Conservation (phyloP, 2,888 invertebrate species). For the Watsonalla cultraria region DNA sequence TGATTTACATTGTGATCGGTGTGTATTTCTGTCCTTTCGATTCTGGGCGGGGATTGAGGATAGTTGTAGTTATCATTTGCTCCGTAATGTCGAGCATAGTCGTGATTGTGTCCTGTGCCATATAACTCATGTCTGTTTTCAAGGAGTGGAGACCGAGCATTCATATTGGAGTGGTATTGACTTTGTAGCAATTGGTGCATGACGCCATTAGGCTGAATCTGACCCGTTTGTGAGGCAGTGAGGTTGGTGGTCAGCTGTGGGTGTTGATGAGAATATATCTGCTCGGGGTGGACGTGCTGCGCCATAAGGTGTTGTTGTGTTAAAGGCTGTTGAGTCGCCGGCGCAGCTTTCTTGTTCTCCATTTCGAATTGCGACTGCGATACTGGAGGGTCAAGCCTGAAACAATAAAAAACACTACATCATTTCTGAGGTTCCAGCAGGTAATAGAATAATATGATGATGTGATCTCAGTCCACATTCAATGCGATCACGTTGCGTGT, state of each 20-base stretch:
- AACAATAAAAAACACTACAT: constrained; percentile 41
- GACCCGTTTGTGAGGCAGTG: constrained; percentile 57
- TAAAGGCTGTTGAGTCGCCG: constrained; percentile 78
- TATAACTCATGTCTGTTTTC: constrained; percentile 79
- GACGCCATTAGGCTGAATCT: constrained; percentile 74
- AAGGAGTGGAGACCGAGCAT: constrained; percentile 70
- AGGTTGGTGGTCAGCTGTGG: constrained; percentile 60
- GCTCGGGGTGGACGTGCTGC: constrained; percentile 71
- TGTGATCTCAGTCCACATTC: constrained; percentile 8
- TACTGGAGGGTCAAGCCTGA: constrained; percentile 86
- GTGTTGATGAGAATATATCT: constrained; percentile 70
- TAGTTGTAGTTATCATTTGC: constrained; percentile 77
- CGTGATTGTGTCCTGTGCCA: constrained; percentile 74
- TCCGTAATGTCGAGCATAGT: constrained; percentile 75
- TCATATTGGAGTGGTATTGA: constrained; percentile 69
- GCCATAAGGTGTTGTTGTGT: constrained; percentile 69
- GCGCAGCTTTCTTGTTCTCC: constrained; percentile 81
- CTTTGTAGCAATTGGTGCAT: constrained; percentile 75
- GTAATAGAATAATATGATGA: not conserved
- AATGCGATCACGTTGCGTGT: constrained; percentile 24
- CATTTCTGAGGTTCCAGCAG: constrained; percentile 7
- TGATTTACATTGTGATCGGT: constrained; percentile 70
- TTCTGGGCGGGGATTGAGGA: constrained; percentile 68
- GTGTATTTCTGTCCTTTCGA: constrained; percentile 62
- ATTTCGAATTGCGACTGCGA: constrained; percentile 80